Evolutionary conservation across 1,140 invertebrate genomes (phyloP).

Genomic region (Drosophila santomea): DNA sequence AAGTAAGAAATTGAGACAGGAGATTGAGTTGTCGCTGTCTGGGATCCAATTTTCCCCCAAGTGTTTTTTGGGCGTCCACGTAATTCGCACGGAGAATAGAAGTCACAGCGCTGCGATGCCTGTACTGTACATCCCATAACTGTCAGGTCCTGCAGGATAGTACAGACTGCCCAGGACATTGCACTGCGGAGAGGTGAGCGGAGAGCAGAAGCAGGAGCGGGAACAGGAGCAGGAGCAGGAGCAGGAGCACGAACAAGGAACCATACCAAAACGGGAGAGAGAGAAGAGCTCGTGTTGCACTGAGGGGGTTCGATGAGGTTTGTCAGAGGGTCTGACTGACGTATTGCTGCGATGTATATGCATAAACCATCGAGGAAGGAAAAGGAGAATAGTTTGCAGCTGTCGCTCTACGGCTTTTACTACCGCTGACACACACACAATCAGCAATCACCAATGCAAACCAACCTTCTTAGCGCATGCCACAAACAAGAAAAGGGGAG

Average conservation of each 20-base stretch:
- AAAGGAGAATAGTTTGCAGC: slow-evolving; percentile 67
- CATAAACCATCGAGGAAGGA: slow-evolving; percentile 13
- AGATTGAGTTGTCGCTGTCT: slow-evolving; percentile 65
- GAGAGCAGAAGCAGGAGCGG: slow-evolving; percentile 14
- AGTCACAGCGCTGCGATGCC: slow-evolving; percentile 12
- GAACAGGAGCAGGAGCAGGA: slow-evolving; percentile 8
- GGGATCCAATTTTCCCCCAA: neutral
- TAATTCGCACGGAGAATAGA: neutral
- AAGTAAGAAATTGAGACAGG: slow-evolving; percentile 80
- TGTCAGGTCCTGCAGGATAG: slow-evolving; percentile 20
- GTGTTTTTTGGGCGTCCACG: neutral
- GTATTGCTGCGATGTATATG: slow-evolving; percentile 26
- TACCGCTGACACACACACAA: slow-evolving; percentile 13
- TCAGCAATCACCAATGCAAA: slow-evolving; percentile 6
- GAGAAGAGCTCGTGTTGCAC: slow-evolving; percentile 38
- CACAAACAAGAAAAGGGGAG: slow-evolving; percentile 48
- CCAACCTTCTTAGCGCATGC: slow-evolving; percentile 48
- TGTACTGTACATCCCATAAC: slow-evolving; percentile 21
- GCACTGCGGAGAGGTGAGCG: slow-evolving; percentile 21
- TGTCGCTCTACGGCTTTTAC: slow-evolving; percentile 58
- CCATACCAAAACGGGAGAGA: neutral
- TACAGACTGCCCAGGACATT: slow-evolving; percentile 40
- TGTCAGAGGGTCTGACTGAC: slow-evolving; percentile 43
- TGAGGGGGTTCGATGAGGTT: slow-evolving; percentile 56
- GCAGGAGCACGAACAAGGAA: neutral